phyloP scores from a whole-genome alignment of 1,140 invertebrate species.

The Pseudomyrmex gracilis region DNA sequence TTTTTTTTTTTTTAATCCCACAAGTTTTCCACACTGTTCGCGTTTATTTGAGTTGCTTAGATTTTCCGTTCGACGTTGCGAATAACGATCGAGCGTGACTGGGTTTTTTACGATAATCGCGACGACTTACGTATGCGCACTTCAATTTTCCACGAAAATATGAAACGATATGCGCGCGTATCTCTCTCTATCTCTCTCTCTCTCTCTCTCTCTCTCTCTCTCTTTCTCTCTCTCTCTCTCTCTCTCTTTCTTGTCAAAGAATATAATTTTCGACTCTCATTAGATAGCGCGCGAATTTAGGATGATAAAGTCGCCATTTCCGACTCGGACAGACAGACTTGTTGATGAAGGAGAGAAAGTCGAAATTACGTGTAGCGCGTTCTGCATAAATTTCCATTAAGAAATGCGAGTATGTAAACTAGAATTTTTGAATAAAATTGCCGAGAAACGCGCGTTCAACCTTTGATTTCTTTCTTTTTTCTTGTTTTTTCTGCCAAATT shows the following conservation, averaged over 20 bases:
- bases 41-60: no score
- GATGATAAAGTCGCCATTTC: constrained; percentile 58
- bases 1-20: neutral
- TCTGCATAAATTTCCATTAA: constrained; percentile 58
- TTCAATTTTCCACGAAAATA: constrained; percentile 29
- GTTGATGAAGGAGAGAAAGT: constrained; percentile 56
- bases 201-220: no score
- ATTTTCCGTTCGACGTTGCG: no score
- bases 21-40: no score
- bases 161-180: neutral
- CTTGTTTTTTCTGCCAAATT: neutral
- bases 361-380: constrained; percentile 52
- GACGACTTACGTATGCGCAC: constrained; percentile 30
- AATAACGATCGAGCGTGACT: no score
- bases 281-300: constrained; percentile 47
- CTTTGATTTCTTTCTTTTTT: neutral
- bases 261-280: constrained; percentile 57
- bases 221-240: no score
- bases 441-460: constrained; percentile 10
- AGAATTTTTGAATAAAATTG: constrained; percentile 57
- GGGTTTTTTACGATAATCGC: constrained; percentile 26
- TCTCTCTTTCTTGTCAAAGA: constrained; percentile 6
- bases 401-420: constrained; percentile 53
- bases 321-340: constrained; percentile 58
- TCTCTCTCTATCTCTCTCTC: no score